Percentiles rank a stretch among this genome's conserved stretches.
These are phyloP conservation scores for Panonychus citri DNA, from an alignment of 1,140 invertebrate species.

Conservation along the genomic window DNA sequence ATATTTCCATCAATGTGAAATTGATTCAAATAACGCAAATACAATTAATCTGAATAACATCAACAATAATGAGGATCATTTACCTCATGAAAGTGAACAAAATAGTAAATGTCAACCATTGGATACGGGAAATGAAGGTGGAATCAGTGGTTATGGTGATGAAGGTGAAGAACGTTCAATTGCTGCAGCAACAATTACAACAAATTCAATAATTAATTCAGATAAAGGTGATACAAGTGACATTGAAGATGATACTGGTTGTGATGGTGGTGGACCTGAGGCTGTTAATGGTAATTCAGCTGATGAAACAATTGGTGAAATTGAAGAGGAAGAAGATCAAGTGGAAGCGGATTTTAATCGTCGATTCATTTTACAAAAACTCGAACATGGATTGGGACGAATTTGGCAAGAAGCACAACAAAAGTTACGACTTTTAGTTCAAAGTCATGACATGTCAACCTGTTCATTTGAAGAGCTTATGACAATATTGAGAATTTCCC, in stretches of 20 bases:
- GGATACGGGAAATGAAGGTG: no score
- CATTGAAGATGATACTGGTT: background rate
- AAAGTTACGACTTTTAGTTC: slow-evolving; percentile 27
- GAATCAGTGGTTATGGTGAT: no score
- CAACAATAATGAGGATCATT: background rate
- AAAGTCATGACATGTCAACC: slow-evolving; percentile 34
- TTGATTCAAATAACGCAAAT: no score
- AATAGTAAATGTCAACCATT: background rate
- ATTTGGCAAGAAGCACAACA: slow-evolving; percentile 86
- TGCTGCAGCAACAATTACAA: no score
- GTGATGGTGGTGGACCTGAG: background rate
- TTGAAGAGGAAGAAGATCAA: background rate
- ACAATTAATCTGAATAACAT: no score
- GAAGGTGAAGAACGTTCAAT: background rate
- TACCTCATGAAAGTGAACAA: no score
- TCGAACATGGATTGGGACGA: slow-evolving; percentile 54
- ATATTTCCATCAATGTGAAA: slow-evolving; percentile 37
- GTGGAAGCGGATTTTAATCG: background rate
- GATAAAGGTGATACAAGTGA: no score
- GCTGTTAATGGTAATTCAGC: slow-evolving; percentile 1
- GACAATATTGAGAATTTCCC: slow-evolving; percentile 59
- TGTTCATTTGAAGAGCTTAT: slow-evolving; percentile 90
- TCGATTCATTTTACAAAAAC: slow-evolving; percentile 45
- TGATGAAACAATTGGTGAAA: no score
- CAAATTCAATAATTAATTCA: no score